These are phyloP conservation scores for Mamestra brassicae DNA, from an alignment of 2,888 invertebrate species.

Conservation along the genomic window DNA sequence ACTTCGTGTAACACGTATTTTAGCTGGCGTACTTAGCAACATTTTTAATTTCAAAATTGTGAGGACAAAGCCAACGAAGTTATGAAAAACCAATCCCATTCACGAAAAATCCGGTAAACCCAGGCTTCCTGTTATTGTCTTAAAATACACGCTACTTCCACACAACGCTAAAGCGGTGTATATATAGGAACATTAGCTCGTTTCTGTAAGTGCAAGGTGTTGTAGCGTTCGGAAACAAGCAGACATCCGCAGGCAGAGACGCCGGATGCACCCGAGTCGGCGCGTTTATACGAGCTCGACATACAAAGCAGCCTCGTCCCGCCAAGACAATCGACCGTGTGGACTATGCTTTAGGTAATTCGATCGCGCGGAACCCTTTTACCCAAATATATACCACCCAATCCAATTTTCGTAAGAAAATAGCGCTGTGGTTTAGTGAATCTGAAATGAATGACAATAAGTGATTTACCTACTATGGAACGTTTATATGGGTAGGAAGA, in stretches of 20 bases:
- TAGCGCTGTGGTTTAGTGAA: constrained; percentile 48
- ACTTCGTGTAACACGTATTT: no score
- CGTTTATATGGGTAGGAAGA: not conserved
- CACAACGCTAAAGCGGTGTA: not conserved
- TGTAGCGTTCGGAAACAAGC: constrained; percentile 66
- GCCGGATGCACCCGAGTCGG: constrained; percentile 67
- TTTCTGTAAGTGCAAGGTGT: constrained; percentile 47
- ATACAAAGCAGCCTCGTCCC: constrained; percentile 28
- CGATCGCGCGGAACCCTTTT: constrained; percentile 50
- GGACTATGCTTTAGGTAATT: constrained; percentile 47
- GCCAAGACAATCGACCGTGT: constrained; percentile 19
- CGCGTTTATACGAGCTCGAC: constrained; percentile 29
- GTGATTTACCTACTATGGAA: constrained; percentile 30
- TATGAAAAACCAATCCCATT: constrained; percentile 6
- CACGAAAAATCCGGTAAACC: not conserved
- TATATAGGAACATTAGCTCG: constrained; percentile 8
- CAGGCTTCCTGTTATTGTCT: not conserved
- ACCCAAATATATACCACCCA: constrained; percentile 43
- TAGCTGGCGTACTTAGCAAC: not conserved
- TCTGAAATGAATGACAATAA: constrained; percentile 46
- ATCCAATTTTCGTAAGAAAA: constrained; percentile 53
- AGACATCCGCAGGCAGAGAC: constrained; percentile 64
- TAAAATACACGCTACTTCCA: not conserved
- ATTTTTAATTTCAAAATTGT: not conserved
- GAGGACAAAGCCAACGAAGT: not conserved